Conservation (phyloP, 2,113 vertebrate species). For the Canis aureus region DNA sequence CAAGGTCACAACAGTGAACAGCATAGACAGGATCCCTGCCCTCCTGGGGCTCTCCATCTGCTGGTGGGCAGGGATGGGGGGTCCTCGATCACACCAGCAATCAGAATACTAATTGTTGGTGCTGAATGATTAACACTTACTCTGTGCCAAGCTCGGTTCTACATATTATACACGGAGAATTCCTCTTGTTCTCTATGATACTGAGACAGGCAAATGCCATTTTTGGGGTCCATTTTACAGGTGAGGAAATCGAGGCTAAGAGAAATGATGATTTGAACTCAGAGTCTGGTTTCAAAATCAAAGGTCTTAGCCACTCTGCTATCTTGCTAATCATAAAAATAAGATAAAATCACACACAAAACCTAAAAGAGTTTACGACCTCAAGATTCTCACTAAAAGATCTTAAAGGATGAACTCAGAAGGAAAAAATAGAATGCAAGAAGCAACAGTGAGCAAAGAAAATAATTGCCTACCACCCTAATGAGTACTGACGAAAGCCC, state of each 20-base stretch:
- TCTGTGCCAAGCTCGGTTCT: not conserved
- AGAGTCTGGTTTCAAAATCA: not conserved
- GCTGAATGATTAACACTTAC: not conserved
- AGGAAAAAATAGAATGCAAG: not conserved
- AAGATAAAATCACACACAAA: not conserved
- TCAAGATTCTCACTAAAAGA: not conserved
- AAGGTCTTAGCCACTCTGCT: not conserved
- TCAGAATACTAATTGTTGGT: not conserved
- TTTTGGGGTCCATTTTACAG: not conserved
- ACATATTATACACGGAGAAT: not conserved
- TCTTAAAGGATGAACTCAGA: not conserved
- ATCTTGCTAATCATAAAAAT: not conserved
- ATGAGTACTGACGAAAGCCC: not conserved
- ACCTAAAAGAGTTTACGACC: not conserved
- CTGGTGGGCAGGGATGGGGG: not conserved
- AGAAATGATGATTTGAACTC: not conserved
- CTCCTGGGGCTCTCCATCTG: not conserved
- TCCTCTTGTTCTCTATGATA: not conserved
- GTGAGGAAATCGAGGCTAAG: not conserved
- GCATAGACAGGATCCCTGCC: not conserved
- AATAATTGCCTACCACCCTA: not conserved
- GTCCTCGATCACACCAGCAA: not conserved
- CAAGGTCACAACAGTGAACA: not conserved
- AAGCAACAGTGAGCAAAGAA: not conserved
- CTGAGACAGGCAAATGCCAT: not conserved